These are phyloP conservation scores for Drosophila picticornis DNA, from an alignment of 2,888 invertebrate species.

Conservation along the genomic window DNA sequence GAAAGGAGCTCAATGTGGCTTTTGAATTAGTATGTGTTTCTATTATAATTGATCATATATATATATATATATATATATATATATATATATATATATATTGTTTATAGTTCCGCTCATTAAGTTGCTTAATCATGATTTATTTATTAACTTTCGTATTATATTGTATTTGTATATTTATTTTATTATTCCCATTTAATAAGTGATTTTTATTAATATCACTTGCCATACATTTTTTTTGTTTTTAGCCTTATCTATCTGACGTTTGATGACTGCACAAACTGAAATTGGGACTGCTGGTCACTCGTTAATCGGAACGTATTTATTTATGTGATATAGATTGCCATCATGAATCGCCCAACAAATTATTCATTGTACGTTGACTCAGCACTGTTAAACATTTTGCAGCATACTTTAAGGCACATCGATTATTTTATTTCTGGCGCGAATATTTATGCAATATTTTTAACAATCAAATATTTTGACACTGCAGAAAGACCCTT, in stretches of 20 bases:
- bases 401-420: constrained; percentile 33
- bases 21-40: not conserved
- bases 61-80: not conserved
- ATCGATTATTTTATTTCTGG: rapidly evolving
- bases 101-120: not conserved
- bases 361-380: constrained; percentile 24
- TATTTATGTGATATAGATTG: constrained; percentile 24
- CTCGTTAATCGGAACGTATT: constrained; percentile 3
- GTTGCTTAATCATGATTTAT: not conserved
- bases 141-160: not conserved
- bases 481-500: not conserved
- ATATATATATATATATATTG: not conserved
- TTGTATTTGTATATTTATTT: not conserved
- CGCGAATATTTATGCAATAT: constrained; percentile 37
- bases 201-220: not conserved
- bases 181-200: not conserved
- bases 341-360: not conserved
- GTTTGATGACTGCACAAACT: constrained; percentile 17
- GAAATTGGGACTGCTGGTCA: constrained; percentile 18
- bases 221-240: not conserved
- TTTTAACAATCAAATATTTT: not conserved
- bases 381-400: not conserved
- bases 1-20: not conserved
- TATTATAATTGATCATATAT: not conserved
- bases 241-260: constrained; percentile 1